Conservation (phyloP, 2,888 invertebrate genomes). For the Himalopsyche kuldschensis region DNA sequence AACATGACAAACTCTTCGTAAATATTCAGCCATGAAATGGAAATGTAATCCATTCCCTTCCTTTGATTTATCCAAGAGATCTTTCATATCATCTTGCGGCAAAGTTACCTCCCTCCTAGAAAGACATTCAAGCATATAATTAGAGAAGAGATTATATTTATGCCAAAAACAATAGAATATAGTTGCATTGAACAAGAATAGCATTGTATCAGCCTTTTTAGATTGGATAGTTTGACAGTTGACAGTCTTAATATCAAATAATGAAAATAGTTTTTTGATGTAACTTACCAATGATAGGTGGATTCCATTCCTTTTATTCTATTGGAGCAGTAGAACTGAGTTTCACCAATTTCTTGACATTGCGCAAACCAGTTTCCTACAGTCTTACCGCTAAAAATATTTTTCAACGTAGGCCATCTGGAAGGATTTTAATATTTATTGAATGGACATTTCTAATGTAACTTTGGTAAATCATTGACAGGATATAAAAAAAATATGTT, state of each 20-base stretch:
- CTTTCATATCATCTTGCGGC: not conserved
- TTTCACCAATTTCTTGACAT: constrained; percentile 19
- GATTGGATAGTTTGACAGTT: no score
- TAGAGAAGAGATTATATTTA: no score
- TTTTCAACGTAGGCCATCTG: constrained; percentile 28
- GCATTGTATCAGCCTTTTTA: no score
- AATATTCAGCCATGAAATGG: constrained; percentile 17
- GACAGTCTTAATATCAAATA: no score
- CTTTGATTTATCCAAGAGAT: not conserved
- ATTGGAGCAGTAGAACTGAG: constrained; percentile 6
- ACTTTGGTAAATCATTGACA: no score
- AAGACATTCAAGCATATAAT: not conserved
- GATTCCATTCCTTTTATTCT: constrained; percentile 21
- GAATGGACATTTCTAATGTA: no score
- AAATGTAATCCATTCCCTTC: constrained; percentile 21
- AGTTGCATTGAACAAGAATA: no score
- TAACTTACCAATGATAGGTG: constrained; percentile 25
- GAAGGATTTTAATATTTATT: not conserved
- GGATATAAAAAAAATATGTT: no score
- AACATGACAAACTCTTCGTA: not conserved
- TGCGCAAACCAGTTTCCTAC: constrained; percentile 21
- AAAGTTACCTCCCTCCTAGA: not conserved
- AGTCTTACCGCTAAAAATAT: not conserved
- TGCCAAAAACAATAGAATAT: no score
- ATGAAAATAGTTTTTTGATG: not conserved